These are phyloP conservation scores for Pseudococcus jackbeardsleyi DNA, from an alignment of 2,888 invertebrate genomes.

Conservation along the genomic window DNA sequence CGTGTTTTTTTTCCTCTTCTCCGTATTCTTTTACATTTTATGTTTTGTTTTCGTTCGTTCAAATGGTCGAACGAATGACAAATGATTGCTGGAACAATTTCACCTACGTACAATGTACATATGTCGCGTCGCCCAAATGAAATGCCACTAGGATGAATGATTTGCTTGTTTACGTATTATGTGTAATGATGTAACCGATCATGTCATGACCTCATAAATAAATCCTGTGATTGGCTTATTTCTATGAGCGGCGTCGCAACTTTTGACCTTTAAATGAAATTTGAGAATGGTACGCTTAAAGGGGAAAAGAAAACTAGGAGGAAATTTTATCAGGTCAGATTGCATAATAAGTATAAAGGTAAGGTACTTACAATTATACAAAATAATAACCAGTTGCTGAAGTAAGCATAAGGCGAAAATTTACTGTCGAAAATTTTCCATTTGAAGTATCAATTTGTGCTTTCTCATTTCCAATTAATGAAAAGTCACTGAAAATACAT, in stretches of 20 bases:
- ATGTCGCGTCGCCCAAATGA: conserved; percentile 33
- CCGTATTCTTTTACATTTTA: neutral
- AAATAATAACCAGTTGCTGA: neutral
- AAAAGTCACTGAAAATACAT: too few relatives aligned
- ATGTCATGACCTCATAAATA: conserved; percentile 42
- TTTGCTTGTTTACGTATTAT: conserved; percentile 46
- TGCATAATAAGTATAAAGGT: neutral
- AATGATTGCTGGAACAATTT: conserved; percentile 17
- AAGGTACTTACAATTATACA: neutral
- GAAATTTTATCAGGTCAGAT: conserved; percentile 41
- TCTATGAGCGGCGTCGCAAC: neutral
- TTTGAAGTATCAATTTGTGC: neutral
- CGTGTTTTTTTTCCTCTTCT: neutral
- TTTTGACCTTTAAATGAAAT: conserved; percentile 46
- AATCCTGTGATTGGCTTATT: conserved; percentile 45
- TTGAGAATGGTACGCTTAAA: conserved; percentile 24
- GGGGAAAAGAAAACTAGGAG: conserved; percentile 26
- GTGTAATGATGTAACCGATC: conserved; percentile 38
- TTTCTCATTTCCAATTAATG: too few relatives aligned
- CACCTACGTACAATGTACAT: conserved; percentile 31
- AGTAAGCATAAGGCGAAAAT: neutral
- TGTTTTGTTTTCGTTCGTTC: neutral
- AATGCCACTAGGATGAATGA: conserved; percentile 37
- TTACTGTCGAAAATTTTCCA: neutral
- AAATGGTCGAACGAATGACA: neutral